Percentiles rank a stretch among this genome's conserved stretches.
phyloP scores from a whole-genome alignment of 2,888 invertebrate genomes.

The Lasius fuliginosus region DNA sequence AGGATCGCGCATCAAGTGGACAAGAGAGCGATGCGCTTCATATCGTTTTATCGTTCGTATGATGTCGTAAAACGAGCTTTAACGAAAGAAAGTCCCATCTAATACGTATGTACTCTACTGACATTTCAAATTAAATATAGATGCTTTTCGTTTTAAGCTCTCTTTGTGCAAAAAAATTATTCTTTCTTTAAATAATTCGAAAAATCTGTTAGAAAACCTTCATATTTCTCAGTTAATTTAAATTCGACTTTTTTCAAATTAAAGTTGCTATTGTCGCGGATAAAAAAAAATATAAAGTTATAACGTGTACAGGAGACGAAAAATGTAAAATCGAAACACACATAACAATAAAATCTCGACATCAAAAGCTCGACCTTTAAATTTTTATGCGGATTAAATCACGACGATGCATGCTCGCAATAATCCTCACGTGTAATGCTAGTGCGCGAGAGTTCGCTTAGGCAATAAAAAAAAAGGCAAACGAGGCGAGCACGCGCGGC shows the following conservation, averaged over 20 bases:
- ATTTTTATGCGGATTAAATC: constrained; percentile 12
- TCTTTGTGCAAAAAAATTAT: neutral
- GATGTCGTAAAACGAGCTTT: constrained; percentile 37
- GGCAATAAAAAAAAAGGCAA: constrained; percentile 30
- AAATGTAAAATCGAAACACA: neutral
- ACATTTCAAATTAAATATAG: constrained; percentile 31
- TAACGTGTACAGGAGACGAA: neutral
- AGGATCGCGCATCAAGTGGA: constrained; percentile 54
- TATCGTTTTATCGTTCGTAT: constrained; percentile 51
- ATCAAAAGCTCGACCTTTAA: neutral
- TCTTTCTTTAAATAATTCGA: neutral
- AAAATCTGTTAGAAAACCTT: neutral
- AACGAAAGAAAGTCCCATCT: neutral
- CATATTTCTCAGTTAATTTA: neutral
- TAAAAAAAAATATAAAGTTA: neutral
- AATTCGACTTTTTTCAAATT: neutral
- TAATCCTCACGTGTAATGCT: constrained; percentile 17
- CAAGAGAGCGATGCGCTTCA: constrained; percentile 48
- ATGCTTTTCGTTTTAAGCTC: constrained; percentile 3
- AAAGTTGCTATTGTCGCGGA: neutral
- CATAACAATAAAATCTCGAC: neutral
- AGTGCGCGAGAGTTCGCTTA: constrained; percentile 14
- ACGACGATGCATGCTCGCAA: neutral
- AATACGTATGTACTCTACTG: neutral
- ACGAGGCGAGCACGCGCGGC: constrained; percentile 59